phyloP scores from a whole-genome alignment of 1,140 invertebrate species.

The Drosophila varians region DNA sequence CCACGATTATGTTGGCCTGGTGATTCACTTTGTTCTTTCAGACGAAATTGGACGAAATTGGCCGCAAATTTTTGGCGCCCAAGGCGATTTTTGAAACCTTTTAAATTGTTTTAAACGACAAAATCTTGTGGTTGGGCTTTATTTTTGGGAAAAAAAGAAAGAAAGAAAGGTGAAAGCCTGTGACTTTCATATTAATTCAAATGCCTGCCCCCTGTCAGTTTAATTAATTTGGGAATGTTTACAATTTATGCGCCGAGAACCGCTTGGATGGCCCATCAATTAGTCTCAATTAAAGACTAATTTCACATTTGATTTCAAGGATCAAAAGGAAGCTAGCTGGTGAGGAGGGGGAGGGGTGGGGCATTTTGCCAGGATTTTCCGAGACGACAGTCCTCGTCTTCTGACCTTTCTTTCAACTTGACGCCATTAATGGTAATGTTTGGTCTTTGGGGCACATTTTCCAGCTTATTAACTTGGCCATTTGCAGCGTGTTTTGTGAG shows the following conservation, averaged over 20 bases:
- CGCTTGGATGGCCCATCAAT: constrained; percentile 13
- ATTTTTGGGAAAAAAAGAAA: no score
- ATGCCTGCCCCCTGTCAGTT: constrained; percentile 36
- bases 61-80: no score
- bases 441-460: constrained; percentile 62
- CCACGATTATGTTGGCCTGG: no score
- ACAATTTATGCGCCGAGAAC: constrained; percentile 21
- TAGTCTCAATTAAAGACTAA: constrained; percentile 37
- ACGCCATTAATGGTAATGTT: constrained; percentile 64
- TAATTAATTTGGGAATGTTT: constrained; percentile 51
- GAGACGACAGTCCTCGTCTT: not conserved
- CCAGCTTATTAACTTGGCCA: constrained; percentile 68
- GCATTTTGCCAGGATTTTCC: not conserved
- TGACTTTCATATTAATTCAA: constrained; percentile 24
- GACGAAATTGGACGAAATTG: no score
- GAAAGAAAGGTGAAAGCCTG: not conserved
- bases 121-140: no score
- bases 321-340: not conserved
- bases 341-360: not conserved
- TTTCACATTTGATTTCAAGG: constrained; percentile 13
- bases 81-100: no score
- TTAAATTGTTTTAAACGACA: not conserved
- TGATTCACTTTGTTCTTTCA: no score
- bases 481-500: constrained; percentile 40
- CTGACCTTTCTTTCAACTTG: constrained; percentile 32